Evolutionary conservation across 2,797 vertebrate genomes (phyloP), one percentile per base, ranked within the genome.

Genomic region (Diplodus puntazzo): DNA sequence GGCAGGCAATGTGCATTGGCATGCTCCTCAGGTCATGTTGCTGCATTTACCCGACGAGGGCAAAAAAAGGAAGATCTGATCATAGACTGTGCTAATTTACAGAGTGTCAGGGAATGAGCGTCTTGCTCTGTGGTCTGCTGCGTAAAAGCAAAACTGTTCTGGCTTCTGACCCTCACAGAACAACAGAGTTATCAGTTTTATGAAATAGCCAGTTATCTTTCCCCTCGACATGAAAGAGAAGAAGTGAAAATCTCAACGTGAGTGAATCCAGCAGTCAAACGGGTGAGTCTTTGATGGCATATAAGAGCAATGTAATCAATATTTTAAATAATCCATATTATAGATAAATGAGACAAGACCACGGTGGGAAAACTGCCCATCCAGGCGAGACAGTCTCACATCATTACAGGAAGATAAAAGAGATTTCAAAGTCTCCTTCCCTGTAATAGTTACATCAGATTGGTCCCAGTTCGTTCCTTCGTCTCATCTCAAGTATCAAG

Each of bases 381-480:
- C 7, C 57, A 46, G n/a, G 30, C 34, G 49, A 73, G 75, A 21
- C 54, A 67, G 67, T 78, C 64, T 78, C 61, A 18, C 67, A 71
- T 89, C 82, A 81, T 88, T 88, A 83, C 43, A 58, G 50, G 5
- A 62, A 81, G 83, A 89, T 83, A 63, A 86, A 82, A 85, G 60
- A 58, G 12, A 73, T 77, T 87, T 82, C 68, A 74, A n/a, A 65
- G 73, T 70, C 55, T 84, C 34, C 73, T 12, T 50, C 43, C 25
- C 52, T 72, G 81, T 78, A 89, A 84, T 30, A 46, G 70, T 89
- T 88, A 43, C 91, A 69, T 87, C 87, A 84, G 25, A 11, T 64
- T 30, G 27, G 82, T 84, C 82, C 53, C 62, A 59, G 53, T 81
- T 77, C 69, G 57, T 79, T 69, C 74, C 58, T 64, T 59, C 71